Evolutionary conservation across 2,888 invertebrate species (phyloP).

Genomic region (Strigamia crassipes): DNA sequence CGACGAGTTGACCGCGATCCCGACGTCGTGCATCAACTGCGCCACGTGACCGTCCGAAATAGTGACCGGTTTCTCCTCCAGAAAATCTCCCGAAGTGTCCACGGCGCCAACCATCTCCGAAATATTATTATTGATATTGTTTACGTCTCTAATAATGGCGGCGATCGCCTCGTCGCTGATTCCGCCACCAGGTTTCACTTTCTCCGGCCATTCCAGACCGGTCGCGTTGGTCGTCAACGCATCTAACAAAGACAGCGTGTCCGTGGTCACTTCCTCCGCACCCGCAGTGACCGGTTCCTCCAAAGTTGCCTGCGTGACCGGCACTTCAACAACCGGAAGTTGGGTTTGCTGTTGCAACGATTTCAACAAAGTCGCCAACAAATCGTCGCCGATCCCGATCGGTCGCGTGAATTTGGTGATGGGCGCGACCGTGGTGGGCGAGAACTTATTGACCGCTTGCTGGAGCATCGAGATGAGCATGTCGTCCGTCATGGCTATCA

Average conservation of each 20-base stretch:
- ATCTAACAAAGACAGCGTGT: background rate
- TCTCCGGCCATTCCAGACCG: slow-evolving; percentile 14
- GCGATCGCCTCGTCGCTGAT: slow-evolving; percentile 43
- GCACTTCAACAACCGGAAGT: background rate
- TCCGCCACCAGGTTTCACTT: slow-evolving; percentile 45
- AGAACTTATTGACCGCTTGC: background rate
- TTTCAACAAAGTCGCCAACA: slow-evolving; percentile 27
- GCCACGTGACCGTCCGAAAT: slow-evolving; percentile 1
- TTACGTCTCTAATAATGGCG: slow-evolving; percentile 25
- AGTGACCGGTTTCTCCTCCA: background rate
- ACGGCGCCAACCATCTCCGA: background rate
- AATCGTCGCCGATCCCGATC: slow-evolving; percentile 44
- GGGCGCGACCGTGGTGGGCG: background rate
- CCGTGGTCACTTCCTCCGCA: background rate
- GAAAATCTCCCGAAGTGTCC: background rate
- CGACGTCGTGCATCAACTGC: slow-evolving; percentile 32
- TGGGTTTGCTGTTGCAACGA: background rate
- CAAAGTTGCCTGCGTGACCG: background rate
- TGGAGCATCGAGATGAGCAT: slow-evolving; percentile 32
- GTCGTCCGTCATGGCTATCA: background rate
- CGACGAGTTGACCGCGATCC: background rate
- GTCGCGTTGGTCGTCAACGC: background rate
- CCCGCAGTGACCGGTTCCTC: too few relatives aligned
- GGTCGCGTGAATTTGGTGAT: slow-evolving; percentile 28
- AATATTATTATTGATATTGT: background rate